Evolutionary conservation across 2,888 invertebrate genomes (phyloP).

Genomic region (Agrochola lota): DNA sequence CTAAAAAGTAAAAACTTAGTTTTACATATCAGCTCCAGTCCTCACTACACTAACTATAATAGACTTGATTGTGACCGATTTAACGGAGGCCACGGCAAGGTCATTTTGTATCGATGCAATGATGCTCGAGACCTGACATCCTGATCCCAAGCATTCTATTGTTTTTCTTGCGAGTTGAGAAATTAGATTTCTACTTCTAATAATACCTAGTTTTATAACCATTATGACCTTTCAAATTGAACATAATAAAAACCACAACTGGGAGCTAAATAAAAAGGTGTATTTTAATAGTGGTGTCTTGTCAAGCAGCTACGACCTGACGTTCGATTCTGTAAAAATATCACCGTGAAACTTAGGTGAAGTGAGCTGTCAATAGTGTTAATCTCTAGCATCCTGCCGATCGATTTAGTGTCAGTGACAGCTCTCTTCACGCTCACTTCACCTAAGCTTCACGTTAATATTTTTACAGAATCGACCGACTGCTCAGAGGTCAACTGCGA

Average conservation of each 20-base stretch:
- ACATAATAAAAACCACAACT: background rate
- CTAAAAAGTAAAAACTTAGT: background rate
- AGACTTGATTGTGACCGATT: background rate
- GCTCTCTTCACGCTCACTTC: too few species aligned
- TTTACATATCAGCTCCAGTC: background rate
- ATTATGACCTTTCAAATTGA: background rate
- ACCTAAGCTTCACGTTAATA: too few species aligned
- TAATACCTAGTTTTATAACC: background rate
- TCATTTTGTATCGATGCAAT: constrained; percentile 7
- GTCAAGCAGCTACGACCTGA: too few species aligned
- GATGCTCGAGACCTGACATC: constrained; percentile 7
- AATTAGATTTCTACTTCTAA: background rate
- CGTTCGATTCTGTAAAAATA: too few species aligned
- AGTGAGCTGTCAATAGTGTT: too few species aligned
- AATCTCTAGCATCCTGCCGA: too few species aligned
- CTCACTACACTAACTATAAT: constrained; percentile 1
- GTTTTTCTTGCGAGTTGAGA: background rate
- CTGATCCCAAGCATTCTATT: background rate
- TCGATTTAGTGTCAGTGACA: too few species aligned
- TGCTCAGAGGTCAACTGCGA: too few species aligned
- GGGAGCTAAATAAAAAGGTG: background rate
- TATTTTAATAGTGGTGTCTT: background rate
- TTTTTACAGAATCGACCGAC: too few species aligned
- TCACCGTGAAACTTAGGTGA: too few species aligned
- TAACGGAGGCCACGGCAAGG: constrained; percentile 14